A percentile compares a stretch with the other conserved stretches of the same genome.
Evolutionary conservation across 2,888 invertebrate genomes (phyloP).

Genomic region (Agrochola lota): DNA sequence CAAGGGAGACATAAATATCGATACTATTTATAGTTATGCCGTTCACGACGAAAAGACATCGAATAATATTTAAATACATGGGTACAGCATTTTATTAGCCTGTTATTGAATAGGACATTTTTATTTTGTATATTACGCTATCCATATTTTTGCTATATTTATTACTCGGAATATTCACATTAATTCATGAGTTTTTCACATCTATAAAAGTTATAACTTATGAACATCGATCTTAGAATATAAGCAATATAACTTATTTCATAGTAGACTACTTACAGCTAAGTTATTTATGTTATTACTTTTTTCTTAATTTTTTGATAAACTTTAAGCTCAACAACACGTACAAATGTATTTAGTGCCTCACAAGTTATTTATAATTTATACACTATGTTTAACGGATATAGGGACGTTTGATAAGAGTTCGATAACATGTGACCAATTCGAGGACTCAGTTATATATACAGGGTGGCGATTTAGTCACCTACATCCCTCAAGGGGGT

Average conservation of each 20-base stretch:
- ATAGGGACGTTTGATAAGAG: conserved; percentile 56
- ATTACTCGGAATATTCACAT: conserved; percentile 37
- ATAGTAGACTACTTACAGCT: conserved; percentile 41
- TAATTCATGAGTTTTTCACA: conserved; percentile 28
- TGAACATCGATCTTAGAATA: conserved; percentile 39
- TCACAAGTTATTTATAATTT: conserved; percentile 54
- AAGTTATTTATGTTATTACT: conserved; percentile 60
- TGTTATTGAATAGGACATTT: conserved; percentile 15
- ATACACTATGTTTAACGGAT: conserved; percentile 48
- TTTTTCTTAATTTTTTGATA: conserved; percentile 50
- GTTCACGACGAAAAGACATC: conserved; percentile 29
- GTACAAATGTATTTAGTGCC: conserved; percentile 71
- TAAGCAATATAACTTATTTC: conserved; percentile 49
- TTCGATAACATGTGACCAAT: conserved; percentile 40
- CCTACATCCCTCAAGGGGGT: too few relatives aligned
- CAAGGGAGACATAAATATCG: conserved; percentile 25
- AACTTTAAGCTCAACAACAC: conserved; percentile 71
- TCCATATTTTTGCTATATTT: conserved; percentile 11
- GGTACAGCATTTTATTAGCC: conserved; percentile 7
- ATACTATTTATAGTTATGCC: background rate
- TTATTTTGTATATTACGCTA: conserved; percentile 37
- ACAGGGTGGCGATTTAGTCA: too few relatives aligned
- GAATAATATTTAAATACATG: background rate
- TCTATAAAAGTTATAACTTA: conserved; percentile 45
- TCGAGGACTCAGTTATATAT: background rate